phyloP scores from a whole-genome alignment of 2,113 vertebrate species.

The Osmerus mordax region DNA sequence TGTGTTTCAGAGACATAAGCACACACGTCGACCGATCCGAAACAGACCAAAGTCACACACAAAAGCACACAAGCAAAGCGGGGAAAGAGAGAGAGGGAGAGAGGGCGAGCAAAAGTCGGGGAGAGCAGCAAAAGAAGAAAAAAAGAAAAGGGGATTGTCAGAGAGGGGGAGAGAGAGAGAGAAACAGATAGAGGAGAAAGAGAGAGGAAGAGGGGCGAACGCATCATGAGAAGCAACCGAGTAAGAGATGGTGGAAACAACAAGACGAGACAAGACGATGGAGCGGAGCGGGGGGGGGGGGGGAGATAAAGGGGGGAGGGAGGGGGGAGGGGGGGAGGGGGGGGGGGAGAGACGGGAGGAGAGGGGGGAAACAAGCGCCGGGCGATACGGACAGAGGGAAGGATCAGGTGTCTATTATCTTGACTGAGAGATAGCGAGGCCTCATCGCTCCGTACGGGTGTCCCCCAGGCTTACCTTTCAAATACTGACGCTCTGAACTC shows the following conservation, averaged over 20 bases:
- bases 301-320: not conserved
- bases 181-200: not conserved
- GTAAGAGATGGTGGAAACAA: too few species aligned
- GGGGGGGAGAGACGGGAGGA: not conserved
- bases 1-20: not conserved
- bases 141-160: not conserved
- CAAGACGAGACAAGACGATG: too few species aligned
- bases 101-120: conserved; percentile 1
- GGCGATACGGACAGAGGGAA: conserved; percentile 25
- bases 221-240: too few species aligned
- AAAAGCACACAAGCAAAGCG: conserved; percentile 11
- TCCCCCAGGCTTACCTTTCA: conserved; percentile 39
- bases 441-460: conserved; percentile 52
- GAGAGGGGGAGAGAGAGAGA: conserved; percentile 19
- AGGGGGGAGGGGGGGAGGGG: not conserved
- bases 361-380: conserved; percentile 5
- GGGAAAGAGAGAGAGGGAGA: not conserved
- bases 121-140: not conserved
- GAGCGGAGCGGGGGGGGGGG: not conserved
- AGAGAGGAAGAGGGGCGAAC: not conserved
- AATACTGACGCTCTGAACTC: conserved; percentile 6
- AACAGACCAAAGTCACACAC: too few species aligned
- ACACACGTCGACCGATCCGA: not conserved
- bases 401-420: conserved; percentile 44
- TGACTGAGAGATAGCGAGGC: conserved; percentile 41